These are phyloP conservation scores for Cebus imitator DNA, from an alignment of 2,113 vertebrate genomes.

Conservation along the genomic window DNA sequence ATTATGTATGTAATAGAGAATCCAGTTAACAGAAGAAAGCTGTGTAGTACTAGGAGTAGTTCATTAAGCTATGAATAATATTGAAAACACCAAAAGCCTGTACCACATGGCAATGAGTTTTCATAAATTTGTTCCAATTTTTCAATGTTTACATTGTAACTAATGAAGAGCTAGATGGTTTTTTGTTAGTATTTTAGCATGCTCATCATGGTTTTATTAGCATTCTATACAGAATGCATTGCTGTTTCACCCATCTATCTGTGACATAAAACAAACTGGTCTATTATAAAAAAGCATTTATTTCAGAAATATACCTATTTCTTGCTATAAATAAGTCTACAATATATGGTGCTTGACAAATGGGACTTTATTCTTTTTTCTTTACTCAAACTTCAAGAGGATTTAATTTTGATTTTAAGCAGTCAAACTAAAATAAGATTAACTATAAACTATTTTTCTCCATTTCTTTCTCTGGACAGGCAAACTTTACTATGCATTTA, in stretches of 20 bases:
- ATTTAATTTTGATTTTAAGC: conserved; percentile 63
- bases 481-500: conserved; percentile 70
- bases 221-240: conserved; percentile 32
- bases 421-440: conserved; percentile 56
- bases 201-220: not conserved
- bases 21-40: not conserved
- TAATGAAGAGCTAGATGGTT: conserved; percentile 38
- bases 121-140: conserved; percentile 44
- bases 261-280: conserved; percentile 29
- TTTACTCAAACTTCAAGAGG: conserved; percentile 5
- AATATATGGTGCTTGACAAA: conserved; percentile 46
- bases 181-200: not conserved
- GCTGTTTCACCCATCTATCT: conserved; percentile 29
- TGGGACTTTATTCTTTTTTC: not conserved
- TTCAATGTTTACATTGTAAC: conserved; percentile 53
- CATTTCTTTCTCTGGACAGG: conserved; percentile 67
- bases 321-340: conserved; percentile 35
- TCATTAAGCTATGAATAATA: not conserved
- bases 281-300: conserved; percentile 47
- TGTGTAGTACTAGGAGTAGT: not conserved
- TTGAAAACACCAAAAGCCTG: not conserved
- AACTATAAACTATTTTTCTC: conserved; percentile 64
- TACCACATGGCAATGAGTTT: not conserved
- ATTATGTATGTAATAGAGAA: not conserved
- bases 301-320: conserved; percentile 51